Percentiles rank a stretch among this genome's conserved stretches.
These are phyloP conservation scores for Apteryx owenii DNA, from an alignment of 2,113 vertebrate species.

Conservation along the genomic window DNA sequence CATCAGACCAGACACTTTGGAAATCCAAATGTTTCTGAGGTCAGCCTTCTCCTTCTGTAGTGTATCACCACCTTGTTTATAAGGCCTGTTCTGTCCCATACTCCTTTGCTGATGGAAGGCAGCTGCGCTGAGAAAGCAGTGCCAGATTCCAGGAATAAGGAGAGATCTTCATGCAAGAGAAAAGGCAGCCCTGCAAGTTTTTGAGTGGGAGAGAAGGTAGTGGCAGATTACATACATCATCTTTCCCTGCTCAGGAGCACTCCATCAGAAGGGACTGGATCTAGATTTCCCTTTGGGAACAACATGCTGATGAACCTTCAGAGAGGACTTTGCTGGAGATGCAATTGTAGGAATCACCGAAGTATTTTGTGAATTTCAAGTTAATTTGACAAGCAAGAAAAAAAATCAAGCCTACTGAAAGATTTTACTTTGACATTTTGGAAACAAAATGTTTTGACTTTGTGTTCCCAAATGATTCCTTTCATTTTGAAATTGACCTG, in stretches of 20 bases:
- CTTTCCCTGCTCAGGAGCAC: neutral
- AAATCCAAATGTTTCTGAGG: slow-evolving; percentile 40
- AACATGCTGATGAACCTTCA: neutral
- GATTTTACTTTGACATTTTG: neutral
- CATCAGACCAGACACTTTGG: neutral
- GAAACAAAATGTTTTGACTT: neutral
- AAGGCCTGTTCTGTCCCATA: neutral
- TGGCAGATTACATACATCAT: neutral
- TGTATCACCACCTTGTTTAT: slow-evolving; percentile 28
- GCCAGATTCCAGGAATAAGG: slow-evolving; percentile 3
- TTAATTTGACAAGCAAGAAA: neutral
- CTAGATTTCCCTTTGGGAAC: neutral
- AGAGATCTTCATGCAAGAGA: neutral
- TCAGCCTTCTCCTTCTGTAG: slow-evolving; percentile 5
- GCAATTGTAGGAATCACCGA: neutral
- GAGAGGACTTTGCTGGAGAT: neutral
- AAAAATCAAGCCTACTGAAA: neutral
- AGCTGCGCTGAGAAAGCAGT: neutral
- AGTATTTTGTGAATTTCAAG: neutral
- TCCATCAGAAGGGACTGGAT: neutral
- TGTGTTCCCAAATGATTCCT: neutral
- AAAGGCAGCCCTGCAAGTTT: neutral
- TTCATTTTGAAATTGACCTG: neutral
- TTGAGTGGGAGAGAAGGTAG: neutral
- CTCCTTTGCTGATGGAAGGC: neutral